Evolutionary conservation across 2,797 vertebrate genomes (phyloP), one percentile per base, ranked within the genome.

Genomic region (Myotis vivesi): DNA sequence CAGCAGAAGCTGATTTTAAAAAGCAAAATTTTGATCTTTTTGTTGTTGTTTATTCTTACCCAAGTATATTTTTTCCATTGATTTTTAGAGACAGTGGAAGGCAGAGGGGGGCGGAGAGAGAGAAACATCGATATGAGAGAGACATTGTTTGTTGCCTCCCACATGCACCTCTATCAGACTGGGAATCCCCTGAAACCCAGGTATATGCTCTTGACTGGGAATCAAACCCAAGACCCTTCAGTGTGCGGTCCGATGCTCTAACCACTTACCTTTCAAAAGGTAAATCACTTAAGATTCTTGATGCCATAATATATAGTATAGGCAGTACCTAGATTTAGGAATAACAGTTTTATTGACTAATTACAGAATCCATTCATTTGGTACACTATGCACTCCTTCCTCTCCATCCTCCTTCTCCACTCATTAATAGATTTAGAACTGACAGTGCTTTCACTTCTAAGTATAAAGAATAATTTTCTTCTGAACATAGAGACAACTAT

Each of bases 401-500:
- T n/a, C 87, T 62, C 25, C 51, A 28, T 73, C 91, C 17, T 84
- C 20, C 28, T 85, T 79, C 73, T 57, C 49, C 44, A 22, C 66
- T 96, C 85, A 94, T 94, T 94, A 96, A 93, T 90, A 96, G 93
- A 97, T 95, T 96, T 91, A 91, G 93, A 96, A 86, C 81, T 96
- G 96, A 97, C 96, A 97, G 92, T 88, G 94, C 93, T 96, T 97
- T 97, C 95, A 95, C 59, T 93, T 93, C 59, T 81, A 76, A 94
- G 92, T 94, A 96, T 96, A 96, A 97, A 94, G 90, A 88, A 95
- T 95, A 95, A 95, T 96, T 97, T 96, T 95, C 92, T 91, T 91
- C 92, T 92, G 92, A 93, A 91, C 91, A 83, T 41, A 83, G 69
- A 96, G 96, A 96, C 93, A 97, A 95, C 75, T 73, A 94, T 94